These are phyloP conservation scores for Monodelphis domestica DNA, from an alignment of 2,797 vertebrate genomes.

Conservation along the genomic window DNA sequence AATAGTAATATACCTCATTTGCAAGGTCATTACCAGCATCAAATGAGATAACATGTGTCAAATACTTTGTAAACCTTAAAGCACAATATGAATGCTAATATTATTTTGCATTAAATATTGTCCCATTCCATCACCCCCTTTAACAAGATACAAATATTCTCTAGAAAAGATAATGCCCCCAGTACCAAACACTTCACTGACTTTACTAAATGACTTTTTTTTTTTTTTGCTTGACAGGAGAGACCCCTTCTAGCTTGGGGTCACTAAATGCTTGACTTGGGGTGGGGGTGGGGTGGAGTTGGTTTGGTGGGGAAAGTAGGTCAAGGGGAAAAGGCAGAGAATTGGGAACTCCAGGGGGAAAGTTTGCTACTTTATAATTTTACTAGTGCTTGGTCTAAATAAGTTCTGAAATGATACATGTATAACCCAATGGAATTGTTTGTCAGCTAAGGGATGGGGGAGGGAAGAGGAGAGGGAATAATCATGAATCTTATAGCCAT, in stretches of 20 bases:
- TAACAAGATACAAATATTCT: background rate
- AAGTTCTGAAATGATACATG: too few relatives aligned
- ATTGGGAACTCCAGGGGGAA: background rate
- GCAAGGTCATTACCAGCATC: background rate
- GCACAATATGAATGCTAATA: background rate
- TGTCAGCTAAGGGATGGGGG: too few relatives aligned
- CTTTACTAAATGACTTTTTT: background rate
- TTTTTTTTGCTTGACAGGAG: background rate
- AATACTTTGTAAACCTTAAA: background rate
- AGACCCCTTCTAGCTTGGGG: background rate
- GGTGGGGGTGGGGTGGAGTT: too few relatives aligned
- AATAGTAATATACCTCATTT: background rate
- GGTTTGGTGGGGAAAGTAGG: background rate
- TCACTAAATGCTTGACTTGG: background rate
- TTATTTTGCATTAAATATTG: background rate
- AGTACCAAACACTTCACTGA: background rate
- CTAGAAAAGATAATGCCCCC: background rate
- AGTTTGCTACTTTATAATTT: background rate
- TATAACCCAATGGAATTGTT: too few relatives aligned
- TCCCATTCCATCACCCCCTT: background rate
- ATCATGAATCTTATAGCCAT: too few relatives aligned
- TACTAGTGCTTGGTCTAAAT: background rate
- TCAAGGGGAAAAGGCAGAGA: background rate
- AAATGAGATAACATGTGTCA: background rate
- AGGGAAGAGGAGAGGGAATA: too few relatives aligned